Base-by-base conservation (phyloP, 1,140 invertebrate genomes). In the Micrasema minimum region DNA sequence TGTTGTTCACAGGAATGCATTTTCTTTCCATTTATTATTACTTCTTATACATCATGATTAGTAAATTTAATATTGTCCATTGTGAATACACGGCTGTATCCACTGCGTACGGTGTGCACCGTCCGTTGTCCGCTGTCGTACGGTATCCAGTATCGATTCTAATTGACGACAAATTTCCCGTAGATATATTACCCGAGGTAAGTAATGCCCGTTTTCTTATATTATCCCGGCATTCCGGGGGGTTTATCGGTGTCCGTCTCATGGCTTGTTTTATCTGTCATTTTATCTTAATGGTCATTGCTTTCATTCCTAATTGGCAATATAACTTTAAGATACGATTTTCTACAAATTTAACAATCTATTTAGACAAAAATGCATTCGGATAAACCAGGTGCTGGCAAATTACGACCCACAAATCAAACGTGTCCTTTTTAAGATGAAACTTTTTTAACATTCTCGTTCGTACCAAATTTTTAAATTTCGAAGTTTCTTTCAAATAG, bases 201-300 rank as follows among this genome's bases (percentile, higher is more conserved):
- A 6, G 45, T 20, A 48, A 20, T 20, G 14, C 16, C 45, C 16
- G 45, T 2, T 48, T 1, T 20, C 14, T 48, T 14, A 16, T 45
- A 7, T 11, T 48, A 20, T 2, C 45, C 46, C 46, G 46, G 11
- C 46, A 48, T 48, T 48, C 46, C 46, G 18, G 1, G 1, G 5
- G 3, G 16, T 48, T 48, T 48, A 48, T 48, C 46, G 46, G 7
- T 48, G 16, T 48, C 16, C 16, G 46, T 48, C 46, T 48, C 16
- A 11, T 48, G 16, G 18, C 20, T 48, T 48, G 10, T 20, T 48
- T 48, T 48, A 48, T 48, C 46, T 48, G 46, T 22, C 46, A 48
- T 48, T 48, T 48, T 48, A 48, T 48, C 46, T 48, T 48, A 48
- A 48, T 11, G 46, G 9, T 20, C 7, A 48, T 48, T 48, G 18